Base-by-base conservation (phyloP, 2,797 vertebrate genomes). In the Staurois parvus region DNA sequence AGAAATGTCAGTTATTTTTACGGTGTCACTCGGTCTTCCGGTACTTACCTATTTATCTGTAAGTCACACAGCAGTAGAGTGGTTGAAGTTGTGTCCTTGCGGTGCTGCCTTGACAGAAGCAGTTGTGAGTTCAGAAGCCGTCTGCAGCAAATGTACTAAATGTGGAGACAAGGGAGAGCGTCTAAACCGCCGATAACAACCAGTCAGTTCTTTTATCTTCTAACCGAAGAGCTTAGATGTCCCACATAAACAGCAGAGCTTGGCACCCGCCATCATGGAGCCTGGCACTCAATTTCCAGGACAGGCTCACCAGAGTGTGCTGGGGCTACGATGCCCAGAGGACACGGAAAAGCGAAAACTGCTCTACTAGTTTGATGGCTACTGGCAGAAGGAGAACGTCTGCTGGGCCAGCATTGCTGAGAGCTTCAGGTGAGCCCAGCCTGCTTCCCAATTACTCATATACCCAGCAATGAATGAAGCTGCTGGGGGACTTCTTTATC, bases 351-450 rank as follows among this genome's bases (percentile, higher is more conserved):
- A 21, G 52, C 52, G 7, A 24, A 59, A 21, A 59, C 21, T 24
- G 93, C 94, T 92, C 88, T 92, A 94, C 91, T 94, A 93, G 93
- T 93, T 91, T 94, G 93, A 92, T 91, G 93, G 92, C 94, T 94
- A 93, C 95, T 94, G 94, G 93, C 93, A 88, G 92, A 89, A 94
- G 94, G 94, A 92, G 91, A 91, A 59, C 94, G 91, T 90, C 93
- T 89, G 91, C 93, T 93, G 94, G 93, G 93, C 94, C 91, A 92
- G 94, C 92, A 84, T 94, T 92, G 90, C 86, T 83, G 87, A 89
- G 92, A 76, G 91, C 90, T 94, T 90, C 87, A 69, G 88, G 92
- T 85, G 92, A 92, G 81, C 91, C 90, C 88, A 90, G 91, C 86
- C 81, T 88, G 90, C 84, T 77, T 88, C 90, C 86, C 91, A 92